These are phyloP conservation scores for Labeo rohita DNA, from an alignment of 2,113 vertebrate species.

Conservation along the genomic window DNA sequence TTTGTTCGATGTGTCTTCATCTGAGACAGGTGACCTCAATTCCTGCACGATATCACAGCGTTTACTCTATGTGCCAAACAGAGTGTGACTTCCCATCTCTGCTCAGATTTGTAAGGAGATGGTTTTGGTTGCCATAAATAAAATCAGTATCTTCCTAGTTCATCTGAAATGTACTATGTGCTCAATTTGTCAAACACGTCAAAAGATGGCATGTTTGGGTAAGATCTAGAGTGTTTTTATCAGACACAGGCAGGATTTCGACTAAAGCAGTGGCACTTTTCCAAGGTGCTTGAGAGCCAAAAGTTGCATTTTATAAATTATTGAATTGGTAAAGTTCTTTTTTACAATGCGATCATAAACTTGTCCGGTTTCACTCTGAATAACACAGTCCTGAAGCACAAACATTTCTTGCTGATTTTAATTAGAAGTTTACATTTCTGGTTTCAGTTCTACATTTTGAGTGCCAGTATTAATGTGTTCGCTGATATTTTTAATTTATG, in stretches of 20 bases:
- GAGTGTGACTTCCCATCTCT: slow-evolving; percentile 42
- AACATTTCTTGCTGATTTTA: not conserved
- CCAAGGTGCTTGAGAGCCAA: slow-evolving; percentile 19
- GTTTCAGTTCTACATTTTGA: not conserved
- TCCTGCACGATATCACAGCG: slow-evolving; percentile 9
- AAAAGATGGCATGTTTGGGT: slow-evolving; percentile 1
- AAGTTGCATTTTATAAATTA: not conserved
- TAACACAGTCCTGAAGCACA: too few relatives aligned
- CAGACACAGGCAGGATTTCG: not conserved
- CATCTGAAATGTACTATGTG: not conserved
- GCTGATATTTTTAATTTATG: not conserved
- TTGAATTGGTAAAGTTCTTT: not conserved
- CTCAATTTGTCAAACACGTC: not conserved
- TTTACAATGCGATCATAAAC: not conserved
- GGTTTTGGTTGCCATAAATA: slow-evolving; percentile 53
- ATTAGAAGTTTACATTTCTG: not conserved
- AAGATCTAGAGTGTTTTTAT: not conserved
- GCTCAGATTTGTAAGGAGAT: slow-evolving; percentile 33
- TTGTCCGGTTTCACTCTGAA: not conserved
- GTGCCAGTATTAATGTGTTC: not conserved
- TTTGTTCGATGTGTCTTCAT: slow-evolving; percentile 38
- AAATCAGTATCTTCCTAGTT: slow-evolving; percentile 55
- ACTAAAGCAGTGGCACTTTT: slow-evolving; percentile 16
- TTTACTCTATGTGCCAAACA: slow-evolving; percentile 70
- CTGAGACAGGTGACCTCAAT: slow-evolving; percentile 27